These are phyloP conservation scores for Bos taurus DNA, from an alignment of 2,113 vertebrate species.

Conservation along the genomic window DNA sequence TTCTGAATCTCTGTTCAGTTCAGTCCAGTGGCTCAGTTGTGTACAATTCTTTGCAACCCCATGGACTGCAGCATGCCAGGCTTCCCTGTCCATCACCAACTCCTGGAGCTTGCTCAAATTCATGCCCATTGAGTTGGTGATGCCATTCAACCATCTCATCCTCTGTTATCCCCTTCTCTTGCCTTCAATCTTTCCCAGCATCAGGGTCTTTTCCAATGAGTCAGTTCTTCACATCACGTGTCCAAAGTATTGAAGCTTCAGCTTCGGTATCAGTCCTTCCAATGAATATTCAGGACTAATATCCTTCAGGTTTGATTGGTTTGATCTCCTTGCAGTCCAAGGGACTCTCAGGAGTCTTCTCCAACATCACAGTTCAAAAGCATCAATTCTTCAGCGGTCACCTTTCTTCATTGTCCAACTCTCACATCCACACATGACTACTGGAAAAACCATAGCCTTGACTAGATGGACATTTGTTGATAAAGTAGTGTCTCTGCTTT, in stretches of 20 bases:
- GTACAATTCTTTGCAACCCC: neutral
- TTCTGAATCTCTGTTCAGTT: neutral
- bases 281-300: neutral
- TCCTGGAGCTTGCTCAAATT: neutral
- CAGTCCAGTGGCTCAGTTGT: neutral
- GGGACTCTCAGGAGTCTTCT: neutral
- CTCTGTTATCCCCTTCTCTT: neutral
- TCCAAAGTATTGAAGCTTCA: neutral
- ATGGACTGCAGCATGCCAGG: neutral
- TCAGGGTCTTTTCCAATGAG: neutral
- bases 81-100: neutral
- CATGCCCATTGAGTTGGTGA: neutral
- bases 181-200: neutral
- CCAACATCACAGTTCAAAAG: neutral
- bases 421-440: neutral
- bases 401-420: neutral
- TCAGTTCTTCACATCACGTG: neutral
- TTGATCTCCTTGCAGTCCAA: neutral
- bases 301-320: neutral
- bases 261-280: neutral
- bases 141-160: neutral
- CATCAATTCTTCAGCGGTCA: neutral
- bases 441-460: neutral
- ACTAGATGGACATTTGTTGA: neutral
- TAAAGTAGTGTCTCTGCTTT: neutral